These are phyloP conservation scores for Ophion costatus DNA, from an alignment of 2,888 invertebrate genomes.

Conservation along the genomic window DNA sequence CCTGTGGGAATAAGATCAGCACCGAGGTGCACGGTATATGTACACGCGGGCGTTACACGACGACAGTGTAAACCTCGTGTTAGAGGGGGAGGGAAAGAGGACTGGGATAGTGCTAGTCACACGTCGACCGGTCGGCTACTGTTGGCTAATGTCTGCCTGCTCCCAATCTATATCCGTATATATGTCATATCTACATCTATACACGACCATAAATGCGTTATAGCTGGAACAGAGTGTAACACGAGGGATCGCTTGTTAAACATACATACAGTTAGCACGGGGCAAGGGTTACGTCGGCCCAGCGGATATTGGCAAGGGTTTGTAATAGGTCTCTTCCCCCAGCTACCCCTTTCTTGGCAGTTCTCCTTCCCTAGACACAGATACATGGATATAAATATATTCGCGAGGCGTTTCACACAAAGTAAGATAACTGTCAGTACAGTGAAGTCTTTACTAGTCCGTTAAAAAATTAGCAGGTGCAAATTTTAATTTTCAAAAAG, in stretches of 20 bases:
- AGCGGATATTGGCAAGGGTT: constrained; percentile 75
- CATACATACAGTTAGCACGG: constrained; percentile 79
- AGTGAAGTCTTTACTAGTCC: neutral
- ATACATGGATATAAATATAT: constrained; percentile 15
- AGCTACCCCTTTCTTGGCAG: neutral
- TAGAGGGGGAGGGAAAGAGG: constrained; percentile 28
- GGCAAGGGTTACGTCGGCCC: constrained; percentile 70
- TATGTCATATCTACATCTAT: constrained; percentile 29
- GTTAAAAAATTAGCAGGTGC: neutral
- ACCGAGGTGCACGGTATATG: neutral
- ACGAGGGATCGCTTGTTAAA: constrained; percentile 81
- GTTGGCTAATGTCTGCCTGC: constrained; percentile 52
- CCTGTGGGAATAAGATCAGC: constrained; percentile 21
- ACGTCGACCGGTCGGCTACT: constrained; percentile 48
- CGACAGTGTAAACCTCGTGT: constrained; percentile 12
- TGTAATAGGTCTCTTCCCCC: constrained; percentile 70
- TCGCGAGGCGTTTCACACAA: neutral
- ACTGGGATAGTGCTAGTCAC: constrained; percentile 43
- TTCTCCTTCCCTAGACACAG: neutral
- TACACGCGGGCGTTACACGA: constrained; percentile 30
- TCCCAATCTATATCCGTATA: constrained; percentile 35
- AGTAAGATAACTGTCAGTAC: neutral
- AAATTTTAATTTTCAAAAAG: neutral
- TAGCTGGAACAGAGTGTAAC: constrained; percentile 77
- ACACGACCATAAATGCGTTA: constrained; percentile 64